Conservation (phyloP, 2,888 invertebrate genomes). For the Chrysotoxum bicinctum region DNA sequence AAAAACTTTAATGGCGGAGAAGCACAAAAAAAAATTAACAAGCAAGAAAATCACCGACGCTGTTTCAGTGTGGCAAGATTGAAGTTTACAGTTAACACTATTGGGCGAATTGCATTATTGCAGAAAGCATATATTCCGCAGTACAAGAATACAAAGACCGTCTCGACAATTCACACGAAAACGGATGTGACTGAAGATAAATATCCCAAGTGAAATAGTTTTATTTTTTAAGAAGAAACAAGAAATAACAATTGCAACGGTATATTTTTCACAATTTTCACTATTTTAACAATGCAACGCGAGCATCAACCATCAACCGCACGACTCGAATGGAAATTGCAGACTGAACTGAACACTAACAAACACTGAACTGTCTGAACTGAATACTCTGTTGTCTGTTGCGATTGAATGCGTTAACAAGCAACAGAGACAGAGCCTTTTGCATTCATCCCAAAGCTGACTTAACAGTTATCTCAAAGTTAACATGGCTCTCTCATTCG, state of each 20-base stretch:
- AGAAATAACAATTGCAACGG: not conserved
- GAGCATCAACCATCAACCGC: not conserved
- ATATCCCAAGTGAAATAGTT: not conserved
- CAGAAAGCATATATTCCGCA: not conserved
- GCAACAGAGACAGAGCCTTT: not conserved
- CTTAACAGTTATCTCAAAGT: not conserved
- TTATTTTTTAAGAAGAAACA: not conserved
- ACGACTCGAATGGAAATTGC: not conserved
- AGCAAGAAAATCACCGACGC: conserved; percentile 3
- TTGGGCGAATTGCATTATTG: not conserved
- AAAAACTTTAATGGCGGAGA: not conserved
- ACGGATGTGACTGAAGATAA: not conserved
- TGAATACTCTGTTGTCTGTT: not conserved
- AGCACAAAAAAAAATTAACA: not conserved
- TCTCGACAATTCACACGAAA: not conserved
- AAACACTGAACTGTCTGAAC: too few relatives aligned
- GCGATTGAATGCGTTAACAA: not conserved
- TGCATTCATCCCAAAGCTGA: not conserved
- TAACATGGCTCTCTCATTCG: conserved; percentile 12
- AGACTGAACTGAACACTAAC: too few relatives aligned
- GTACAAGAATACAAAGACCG: not conserved
- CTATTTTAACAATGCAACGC: not conserved
- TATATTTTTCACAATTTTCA: not conserved
- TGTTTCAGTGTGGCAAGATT: conserved; percentile 16
- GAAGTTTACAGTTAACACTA: not conserved